A percentile compares a stretch with the other conserved stretches of the same genome.
These are phyloP conservation scores for Rhyacophila evoluta DNA, from an alignment of 2,888 invertebrate species.

Conservation along the genomic window DNA sequence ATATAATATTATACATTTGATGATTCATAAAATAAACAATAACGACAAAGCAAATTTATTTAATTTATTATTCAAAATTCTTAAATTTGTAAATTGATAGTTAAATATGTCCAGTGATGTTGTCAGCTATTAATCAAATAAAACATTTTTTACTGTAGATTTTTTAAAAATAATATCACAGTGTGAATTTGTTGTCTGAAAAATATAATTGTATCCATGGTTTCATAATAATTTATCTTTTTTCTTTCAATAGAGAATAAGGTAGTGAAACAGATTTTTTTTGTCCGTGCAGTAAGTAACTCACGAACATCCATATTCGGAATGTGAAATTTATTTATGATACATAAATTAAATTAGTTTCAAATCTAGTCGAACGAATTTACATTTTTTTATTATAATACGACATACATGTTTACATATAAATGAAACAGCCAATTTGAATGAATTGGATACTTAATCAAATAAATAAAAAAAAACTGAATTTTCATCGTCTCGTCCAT, in stretches of 20 bases:
- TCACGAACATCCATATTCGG: neutral
- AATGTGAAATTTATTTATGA: constrained; percentile 7
- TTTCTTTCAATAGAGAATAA: neutral
- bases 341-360: neutral
- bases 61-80: too few species aligned
- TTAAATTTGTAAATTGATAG: too few species aligned
- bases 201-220: too few species aligned
- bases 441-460: neutral
- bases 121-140: too few species aligned
- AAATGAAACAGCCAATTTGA: neutral
- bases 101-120: too few species aligned
- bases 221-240: neutral
- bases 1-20: too few species aligned
- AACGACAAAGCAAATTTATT: too few species aligned
- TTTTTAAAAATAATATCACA: too few species aligned
- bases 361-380: neutral
- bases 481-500: too few species aligned
- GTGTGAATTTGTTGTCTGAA: too few species aligned
- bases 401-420: neutral
- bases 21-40: too few species aligned
- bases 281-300: neutral
- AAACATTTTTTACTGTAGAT: too few species aligned
- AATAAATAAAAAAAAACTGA: neutral
- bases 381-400: neutral
- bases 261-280: neutral